phyloP scores from a whole-genome alignment of 2,797 vertebrate species.

The Scolopax rusticola region DNA sequence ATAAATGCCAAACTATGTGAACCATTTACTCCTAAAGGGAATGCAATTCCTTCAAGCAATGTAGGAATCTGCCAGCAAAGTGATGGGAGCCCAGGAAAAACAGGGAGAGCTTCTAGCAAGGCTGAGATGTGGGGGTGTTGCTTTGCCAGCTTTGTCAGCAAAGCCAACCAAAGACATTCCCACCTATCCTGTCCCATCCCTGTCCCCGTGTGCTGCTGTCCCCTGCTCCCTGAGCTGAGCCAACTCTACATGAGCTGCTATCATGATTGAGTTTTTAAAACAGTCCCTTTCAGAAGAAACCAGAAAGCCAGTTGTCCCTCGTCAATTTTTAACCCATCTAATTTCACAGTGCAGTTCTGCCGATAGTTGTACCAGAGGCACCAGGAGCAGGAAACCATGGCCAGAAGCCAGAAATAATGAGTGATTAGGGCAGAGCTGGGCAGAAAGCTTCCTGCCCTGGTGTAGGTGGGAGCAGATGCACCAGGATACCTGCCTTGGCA shows the following conservation, averaged over 20 bases:
- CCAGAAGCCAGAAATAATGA: neutral
- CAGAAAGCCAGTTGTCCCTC: neutral
- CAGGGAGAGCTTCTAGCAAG: neutral
- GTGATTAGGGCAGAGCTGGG: neutral
- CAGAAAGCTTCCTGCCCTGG: neutral
- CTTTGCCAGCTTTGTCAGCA: neutral
- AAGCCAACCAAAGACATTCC: neutral
- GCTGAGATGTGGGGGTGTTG: neutral
- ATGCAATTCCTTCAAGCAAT: neutral
- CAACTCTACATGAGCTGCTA: neutral
- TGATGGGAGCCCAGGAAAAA: neutral
- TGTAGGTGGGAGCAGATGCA: rapidly evolving
- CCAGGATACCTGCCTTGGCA: neutral
- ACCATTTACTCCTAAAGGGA: neutral
- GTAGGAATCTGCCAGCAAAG: neutral
- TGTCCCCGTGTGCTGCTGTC: neutral
- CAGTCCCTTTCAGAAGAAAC: neutral
- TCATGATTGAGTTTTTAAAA: neutral
- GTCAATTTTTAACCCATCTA: neutral
- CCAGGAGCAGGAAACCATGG: neutral
- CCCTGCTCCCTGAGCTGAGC: neutral
- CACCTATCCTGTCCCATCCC: neutral
- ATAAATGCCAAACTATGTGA: neutral
- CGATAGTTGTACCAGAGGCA: neutral
- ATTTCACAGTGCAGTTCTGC: neutral